These are phyloP conservation scores for Petroica traversi DNA, from an alignment of 2,113 vertebrate genomes.

Conservation along the genomic window DNA sequence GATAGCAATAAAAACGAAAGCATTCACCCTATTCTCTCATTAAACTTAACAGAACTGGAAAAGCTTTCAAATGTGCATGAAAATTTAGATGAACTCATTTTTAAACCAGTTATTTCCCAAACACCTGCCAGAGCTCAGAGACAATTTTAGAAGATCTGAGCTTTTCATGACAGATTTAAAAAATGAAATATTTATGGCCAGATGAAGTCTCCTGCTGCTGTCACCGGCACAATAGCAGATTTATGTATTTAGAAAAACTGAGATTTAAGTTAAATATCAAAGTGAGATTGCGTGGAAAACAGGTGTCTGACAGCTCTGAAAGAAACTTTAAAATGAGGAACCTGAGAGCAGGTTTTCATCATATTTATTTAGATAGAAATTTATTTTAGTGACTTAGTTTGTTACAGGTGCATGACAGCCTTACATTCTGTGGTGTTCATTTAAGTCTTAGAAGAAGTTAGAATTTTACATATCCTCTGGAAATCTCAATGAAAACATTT, in stretches of 20 bases:
- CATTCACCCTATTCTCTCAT: background rate
- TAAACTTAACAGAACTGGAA: background rate
- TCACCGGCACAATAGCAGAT: background rate
- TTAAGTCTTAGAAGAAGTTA: background rate
- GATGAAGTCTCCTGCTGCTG: background rate
- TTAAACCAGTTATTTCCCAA: background rate
- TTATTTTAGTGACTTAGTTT: background rate
- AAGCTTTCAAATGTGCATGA: background rate
- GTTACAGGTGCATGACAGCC: accelerated
- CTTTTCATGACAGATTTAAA: background rate
- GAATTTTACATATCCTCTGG: background rate
- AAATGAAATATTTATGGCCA: background rate
- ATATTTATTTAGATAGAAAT: background rate
- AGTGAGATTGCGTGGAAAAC: background rate
- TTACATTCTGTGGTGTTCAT: background rate
- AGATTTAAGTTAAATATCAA: background rate
- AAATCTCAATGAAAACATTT: background rate
- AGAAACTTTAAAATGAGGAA: background rate
- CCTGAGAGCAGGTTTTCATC: background rate
- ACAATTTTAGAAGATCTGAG: background rate
- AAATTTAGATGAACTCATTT: background rate
- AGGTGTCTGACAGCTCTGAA: background rate
- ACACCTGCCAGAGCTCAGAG: background rate
- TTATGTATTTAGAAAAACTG: background rate
- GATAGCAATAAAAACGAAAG: background rate